Evolutionary conservation across 2,797 vertebrate genomes (phyloP).

Genomic region (Scolopax rusticola): DNA sequence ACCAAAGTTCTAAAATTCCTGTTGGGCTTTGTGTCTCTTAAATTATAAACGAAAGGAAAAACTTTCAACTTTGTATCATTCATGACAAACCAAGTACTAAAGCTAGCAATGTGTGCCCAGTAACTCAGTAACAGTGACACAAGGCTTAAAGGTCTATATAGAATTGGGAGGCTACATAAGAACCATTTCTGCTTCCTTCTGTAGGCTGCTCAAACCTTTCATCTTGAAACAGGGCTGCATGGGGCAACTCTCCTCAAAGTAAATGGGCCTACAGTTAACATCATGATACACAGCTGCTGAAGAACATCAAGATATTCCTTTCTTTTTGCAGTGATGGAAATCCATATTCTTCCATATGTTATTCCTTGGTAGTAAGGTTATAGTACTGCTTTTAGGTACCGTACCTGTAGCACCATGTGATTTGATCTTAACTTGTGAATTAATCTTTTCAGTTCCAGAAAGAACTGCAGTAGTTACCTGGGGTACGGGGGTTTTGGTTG

Average conservation of each 20-base stretch:
- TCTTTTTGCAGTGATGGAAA: not conserved
- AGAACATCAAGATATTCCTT: not conserved
- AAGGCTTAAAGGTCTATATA: not conserved
- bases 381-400: not conserved
- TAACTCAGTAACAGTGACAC: not conserved
- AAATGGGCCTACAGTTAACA: not conserved
- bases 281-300: not conserved
- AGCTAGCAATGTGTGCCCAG: not conserved
- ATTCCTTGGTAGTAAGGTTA: not conserved
- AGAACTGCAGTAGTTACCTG: not conserved
- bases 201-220: not conserved
- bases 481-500: rapidly evolving
- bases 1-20: not conserved
- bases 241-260: not conserved
- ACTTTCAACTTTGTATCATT: not conserved
- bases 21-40: not conserved
- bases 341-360: not conserved
- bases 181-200: not conserved
- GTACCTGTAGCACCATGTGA: not conserved
- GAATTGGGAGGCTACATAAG: not conserved
- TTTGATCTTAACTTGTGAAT: not conserved
- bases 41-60: not conserved
- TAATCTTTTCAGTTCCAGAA: not conserved
- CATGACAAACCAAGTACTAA: not conserved
- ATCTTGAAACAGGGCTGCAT: not conserved